Evolutionary conservation across 2,888 invertebrate genomes (phyloP).

Genomic region (Gymnosoma rotundatum): DNA sequence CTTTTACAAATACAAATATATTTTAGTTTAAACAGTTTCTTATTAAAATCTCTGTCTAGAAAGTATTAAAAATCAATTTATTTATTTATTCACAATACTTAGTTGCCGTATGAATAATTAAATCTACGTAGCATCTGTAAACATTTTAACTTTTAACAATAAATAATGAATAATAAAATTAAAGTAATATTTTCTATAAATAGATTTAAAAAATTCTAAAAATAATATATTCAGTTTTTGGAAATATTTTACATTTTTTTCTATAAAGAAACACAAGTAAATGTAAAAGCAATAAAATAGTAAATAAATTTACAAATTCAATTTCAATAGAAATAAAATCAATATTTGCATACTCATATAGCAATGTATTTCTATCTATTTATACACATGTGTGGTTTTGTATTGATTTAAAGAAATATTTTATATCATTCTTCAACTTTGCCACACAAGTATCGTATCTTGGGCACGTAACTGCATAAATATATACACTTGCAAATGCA

Average conservation of each 20-base stretch:
- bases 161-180: no score
- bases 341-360: constrained; percentile 29
- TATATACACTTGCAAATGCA: background rate
- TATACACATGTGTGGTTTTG: background rate
- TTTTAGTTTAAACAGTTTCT: no score
- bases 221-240: background rate
- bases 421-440: background rate
- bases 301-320: constrained; percentile 20
- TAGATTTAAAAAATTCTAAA: background rate
- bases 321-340: constrained; percentile 31
- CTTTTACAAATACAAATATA: no score
- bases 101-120: no score
- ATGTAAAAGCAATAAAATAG: background rate
- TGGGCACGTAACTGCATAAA: background rate
- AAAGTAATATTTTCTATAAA: background rate
- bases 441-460: background rate
- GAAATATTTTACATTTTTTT: background rate
- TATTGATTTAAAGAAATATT: background rate
- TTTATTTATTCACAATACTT: no score
- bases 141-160: no score
- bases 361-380: background rate
- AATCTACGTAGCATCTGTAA: no score
- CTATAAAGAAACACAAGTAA: background rate
- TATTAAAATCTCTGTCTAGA: no score
- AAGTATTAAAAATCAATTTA: no score